Conservation (phyloP, 37 sponge, comb jelly and placozoan genomes). For the Chondrilla cf. caribensis region DNA sequence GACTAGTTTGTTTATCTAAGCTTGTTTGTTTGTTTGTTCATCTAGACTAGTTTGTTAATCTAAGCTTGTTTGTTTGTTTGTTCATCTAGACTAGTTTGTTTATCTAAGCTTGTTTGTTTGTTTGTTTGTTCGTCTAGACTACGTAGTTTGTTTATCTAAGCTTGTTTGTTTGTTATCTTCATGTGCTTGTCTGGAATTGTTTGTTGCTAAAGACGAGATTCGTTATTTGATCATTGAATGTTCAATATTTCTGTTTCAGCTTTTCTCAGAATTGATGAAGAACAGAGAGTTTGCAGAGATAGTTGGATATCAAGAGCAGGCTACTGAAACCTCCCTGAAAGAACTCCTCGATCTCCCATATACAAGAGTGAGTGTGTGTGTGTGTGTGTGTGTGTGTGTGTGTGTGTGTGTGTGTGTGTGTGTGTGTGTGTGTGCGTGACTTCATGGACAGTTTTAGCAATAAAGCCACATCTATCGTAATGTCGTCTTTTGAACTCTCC, state of each 20-base stretch:
- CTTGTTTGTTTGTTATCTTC: background rate
- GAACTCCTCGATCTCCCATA: slow-evolving; percentile 42
- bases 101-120: background rate
- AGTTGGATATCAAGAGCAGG: slow-evolving; percentile 13
- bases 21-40: background rate
- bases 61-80: background rate
- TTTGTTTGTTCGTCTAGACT: background rate
- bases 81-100: background rate
- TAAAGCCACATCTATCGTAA: no score
- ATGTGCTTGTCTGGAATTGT: background rate
- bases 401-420: background rate
- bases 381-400: slow-evolving; percentile 5
- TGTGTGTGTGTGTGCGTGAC: background rate
- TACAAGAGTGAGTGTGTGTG: slow-evolving; percentile 45
- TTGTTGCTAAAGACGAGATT: background rate
- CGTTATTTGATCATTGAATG: background rate
- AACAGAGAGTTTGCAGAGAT: slow-evolving; percentile 5
- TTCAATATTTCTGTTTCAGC: background rate
- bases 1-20: background rate
- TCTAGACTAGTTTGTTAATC: no score
- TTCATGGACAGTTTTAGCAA: no score
- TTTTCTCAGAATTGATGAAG: slow-evolving; percentile 6
- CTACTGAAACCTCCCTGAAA: slow-evolving; percentile 21
- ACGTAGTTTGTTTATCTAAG: background rate
- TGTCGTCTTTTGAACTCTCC: no score